phyloP scores from a whole-genome alignment of 2,888 invertebrate species.

The Polyommatus iphigenia region DNA sequence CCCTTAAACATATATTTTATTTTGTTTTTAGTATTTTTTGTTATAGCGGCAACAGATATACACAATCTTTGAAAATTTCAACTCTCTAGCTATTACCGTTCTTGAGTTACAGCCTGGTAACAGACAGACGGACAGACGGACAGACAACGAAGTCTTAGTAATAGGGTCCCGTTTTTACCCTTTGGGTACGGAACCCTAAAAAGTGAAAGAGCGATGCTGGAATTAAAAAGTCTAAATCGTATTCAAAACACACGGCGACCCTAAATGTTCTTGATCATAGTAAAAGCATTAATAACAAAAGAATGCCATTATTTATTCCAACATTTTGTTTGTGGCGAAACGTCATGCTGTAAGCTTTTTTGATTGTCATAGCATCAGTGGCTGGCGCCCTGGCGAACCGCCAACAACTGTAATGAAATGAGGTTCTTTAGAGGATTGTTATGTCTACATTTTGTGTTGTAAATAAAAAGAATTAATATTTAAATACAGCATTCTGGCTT shows the following conservation, averaged over 20 bases:
- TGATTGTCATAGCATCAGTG: slow-evolving; percentile 3
- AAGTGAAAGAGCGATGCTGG: background rate
- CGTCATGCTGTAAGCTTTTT: slow-evolving; percentile 6
- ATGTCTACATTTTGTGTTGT: background rate
- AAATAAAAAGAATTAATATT: background rate
- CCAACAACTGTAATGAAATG: slow-evolving; percentile 11
- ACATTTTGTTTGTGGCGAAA: background rate
- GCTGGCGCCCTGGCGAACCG: background rate
- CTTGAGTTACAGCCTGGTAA: too few species aligned
- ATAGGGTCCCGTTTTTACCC: too few species aligned
- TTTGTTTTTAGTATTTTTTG: too few species aligned
- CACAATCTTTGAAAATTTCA: too few species aligned
- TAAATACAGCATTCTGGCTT: background rate
- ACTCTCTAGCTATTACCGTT: too few species aligned
- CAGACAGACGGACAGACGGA: too few species aligned
- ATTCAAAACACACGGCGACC: background rate
- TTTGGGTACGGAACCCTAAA: too few species aligned
- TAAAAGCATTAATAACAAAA: background rate
- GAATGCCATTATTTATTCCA: slow-evolving; percentile 2
- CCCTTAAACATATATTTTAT: too few species aligned
- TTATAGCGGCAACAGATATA: too few species aligned
- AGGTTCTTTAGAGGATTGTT: background rate
- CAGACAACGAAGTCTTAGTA: too few species aligned
- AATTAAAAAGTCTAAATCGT: background rate
- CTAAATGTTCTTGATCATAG: background rate